Evolutionary conservation across 2,113 vertebrate genomes (phyloP).

Genomic region (Meles meles): DNA sequence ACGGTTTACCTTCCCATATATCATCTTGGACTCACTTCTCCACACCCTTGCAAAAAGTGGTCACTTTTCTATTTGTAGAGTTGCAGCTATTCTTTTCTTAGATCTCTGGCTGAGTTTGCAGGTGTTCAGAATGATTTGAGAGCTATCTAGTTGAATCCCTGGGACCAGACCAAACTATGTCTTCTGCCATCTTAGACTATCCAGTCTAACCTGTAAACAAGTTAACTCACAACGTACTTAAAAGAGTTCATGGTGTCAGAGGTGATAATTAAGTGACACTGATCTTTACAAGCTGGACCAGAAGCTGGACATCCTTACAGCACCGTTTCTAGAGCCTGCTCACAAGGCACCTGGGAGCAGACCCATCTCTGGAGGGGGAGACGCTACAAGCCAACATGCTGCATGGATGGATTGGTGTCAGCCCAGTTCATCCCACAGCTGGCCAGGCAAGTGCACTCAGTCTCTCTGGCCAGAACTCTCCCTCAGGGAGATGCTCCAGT

Average conservation of each 20-base stretch:
- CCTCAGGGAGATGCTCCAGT: background rate
- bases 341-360: background rate
- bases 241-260: background rate
- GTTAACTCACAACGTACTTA: background rate
- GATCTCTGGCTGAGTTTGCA: background rate
- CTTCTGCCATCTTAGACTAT: background rate
- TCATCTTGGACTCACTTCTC: background rate
- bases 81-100: background rate
- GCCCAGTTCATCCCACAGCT: background rate
- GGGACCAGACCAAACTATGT: background rate
- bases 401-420: background rate
- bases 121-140: background rate
- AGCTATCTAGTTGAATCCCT: background rate
- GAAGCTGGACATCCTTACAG: background rate
- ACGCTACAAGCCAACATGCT: rapidly evolving
- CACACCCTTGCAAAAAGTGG: background rate
- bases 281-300: background rate
- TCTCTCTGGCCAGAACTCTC: background rate
- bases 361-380: background rate
- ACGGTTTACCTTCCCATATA: background rate
- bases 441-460: background rate
- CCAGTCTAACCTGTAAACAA: background rate
- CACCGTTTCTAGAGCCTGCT: background rate
- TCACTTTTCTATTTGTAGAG: background rate
- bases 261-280: background rate